These are phyloP conservation scores for Girardinichthys multiradiatus DNA, from an alignment of 2,113 vertebrate genomes.

Conservation along the genomic window DNA sequence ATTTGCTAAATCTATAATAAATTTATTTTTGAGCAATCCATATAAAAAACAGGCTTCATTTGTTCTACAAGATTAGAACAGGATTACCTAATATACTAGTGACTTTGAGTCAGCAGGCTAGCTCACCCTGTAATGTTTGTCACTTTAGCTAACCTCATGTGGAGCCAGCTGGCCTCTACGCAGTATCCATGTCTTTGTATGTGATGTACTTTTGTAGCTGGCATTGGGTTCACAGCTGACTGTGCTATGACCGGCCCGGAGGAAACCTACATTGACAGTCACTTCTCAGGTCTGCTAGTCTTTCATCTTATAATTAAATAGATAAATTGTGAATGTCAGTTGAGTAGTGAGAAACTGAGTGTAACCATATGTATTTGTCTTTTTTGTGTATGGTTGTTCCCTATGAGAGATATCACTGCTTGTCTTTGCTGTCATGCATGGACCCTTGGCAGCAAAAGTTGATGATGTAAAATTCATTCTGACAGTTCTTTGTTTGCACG, in stretches of 20 bases:
- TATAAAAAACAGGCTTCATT: neutral
- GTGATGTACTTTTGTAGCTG: slow-evolving; percentile 15
- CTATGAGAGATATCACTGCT: neutral
- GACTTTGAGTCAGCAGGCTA: neutral
- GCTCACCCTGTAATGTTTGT: neutral
- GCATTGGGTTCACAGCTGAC: slow-evolving; percentile 32
- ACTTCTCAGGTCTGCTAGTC: slow-evolving; percentile 31
- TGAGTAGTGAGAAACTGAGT: slow-evolving; percentile 25
- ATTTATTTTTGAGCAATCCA: neutral
- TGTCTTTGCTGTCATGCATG: neutral
- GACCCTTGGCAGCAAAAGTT: no score
- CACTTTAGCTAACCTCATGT: slow-evolving; percentile 10
- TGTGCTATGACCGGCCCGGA: slow-evolving; percentile 42
- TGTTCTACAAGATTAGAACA: neutral
- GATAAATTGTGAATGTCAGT: slow-evolving; percentile 32
- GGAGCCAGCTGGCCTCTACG: slow-evolving; percentile 8
- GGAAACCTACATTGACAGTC: slow-evolving; percentile 51
- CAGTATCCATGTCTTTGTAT: neutral
- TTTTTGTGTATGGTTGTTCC: neutral
- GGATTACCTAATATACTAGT: neutral
- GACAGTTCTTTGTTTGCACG: neutral
- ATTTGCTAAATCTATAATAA: neutral
- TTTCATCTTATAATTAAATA: slow-evolving; percentile 63
- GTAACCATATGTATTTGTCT: neutral
- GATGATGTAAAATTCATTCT: no score